phyloP scores from a whole-genome alignment of 2,888 invertebrate species.

The Cheilosia impressa region DNA sequence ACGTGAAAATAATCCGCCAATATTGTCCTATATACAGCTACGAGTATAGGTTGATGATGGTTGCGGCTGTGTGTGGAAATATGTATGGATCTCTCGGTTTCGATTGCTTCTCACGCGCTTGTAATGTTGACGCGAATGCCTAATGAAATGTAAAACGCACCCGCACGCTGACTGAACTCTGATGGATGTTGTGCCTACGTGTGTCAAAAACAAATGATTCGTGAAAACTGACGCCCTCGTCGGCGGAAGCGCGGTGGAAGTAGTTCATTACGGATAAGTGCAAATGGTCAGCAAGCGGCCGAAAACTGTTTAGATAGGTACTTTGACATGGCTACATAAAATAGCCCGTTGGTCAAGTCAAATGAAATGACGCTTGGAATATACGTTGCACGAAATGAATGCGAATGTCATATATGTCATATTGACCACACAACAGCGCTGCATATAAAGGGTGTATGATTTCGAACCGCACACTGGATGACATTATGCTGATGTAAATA shows the following conservation, averaged over 20 bases:
- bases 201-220: slow-evolving; percentile 17
- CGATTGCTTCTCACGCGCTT: slow-evolving; percentile 25
- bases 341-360: slow-evolving; percentile 11
- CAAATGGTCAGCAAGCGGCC: slow-evolving; percentile 9
- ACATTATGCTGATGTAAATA: slow-evolving; percentile 33
- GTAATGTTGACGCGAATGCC: slow-evolving; percentile 20
- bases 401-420: slow-evolving; percentile 18
- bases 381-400: neutral
- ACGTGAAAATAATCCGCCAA: slow-evolving; percentile 8
- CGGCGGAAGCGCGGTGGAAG: neutral
- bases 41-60: neutral
- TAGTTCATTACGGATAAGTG: slow-evolving; percentile 22
- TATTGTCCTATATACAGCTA: neutral
- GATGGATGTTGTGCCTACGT: slow-evolving; percentile 36
- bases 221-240: neutral
- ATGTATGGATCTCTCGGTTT: neutral
- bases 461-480: slow-evolving; percentile 33
- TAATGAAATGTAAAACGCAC: slow-evolving; percentile 56
- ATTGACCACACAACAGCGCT: slow-evolving; percentile 31
- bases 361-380: slow-evolving; percentile 29
- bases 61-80: neutral
- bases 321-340: slow-evolving; percentile 21
- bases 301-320: slow-evolving; percentile 33
- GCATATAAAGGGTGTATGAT: slow-evolving; percentile 8
- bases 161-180: slow-evolving; percentile 38